Base-by-base conservation (phyloP, 92 coral and sea anemone genomes). In the Palythoa caribaeorum region DNA sequence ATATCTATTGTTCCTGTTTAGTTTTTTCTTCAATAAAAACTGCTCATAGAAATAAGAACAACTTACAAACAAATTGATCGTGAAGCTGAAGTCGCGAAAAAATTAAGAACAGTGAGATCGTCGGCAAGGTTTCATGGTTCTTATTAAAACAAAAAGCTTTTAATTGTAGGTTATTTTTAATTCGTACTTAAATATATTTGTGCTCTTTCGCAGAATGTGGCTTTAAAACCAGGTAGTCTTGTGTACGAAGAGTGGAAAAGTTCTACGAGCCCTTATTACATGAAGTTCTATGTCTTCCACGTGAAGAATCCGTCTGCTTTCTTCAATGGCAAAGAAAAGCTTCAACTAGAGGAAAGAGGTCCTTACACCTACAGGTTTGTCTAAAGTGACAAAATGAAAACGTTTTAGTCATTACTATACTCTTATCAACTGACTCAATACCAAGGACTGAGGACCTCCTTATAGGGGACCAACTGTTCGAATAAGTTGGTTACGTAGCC, bases 271-370 rank as follows among this genome's bases (percentile, higher is more conserved):
- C 85, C 85, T 0, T 80, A 63, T 44, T 80, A 63, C 54, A 80
- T 80, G 85, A 80, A 80, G 40, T 80, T 80, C 59, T 80, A 65
- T 62, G 85, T 80, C 38, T 80, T 62, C 73, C 85, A 80, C 44
- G 74, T 80, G 6, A 80, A 80, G n/a, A 80, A 80, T 53, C 85
- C 85, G n/a, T 6, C 39, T 38, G 73, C 73, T 10, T 80, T 80
- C 21, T 80, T n/a, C 54, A 65, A 80, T 6, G 85, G 85, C 38
- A 63, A 16, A 36, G 73, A 80, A 80, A 63, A 12, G 3, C 85
- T 80, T 50, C 59, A 80, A 16, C 28, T 80, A 17, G 85, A 80
- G 20, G 59, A 80, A 35, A 44, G 85, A 62, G 85, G 85, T 1
- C 85, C 85, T 4, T 80, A 80, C 39, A 80, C 85, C 0, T 80